A percentile compares a stretch with the other conserved stretches of the same genome.
These are phyloP conservation scores for Cricetomys ansorgei DNA, from an alignment of 2,113 vertebrate species.

Conservation along the genomic window DNA sequence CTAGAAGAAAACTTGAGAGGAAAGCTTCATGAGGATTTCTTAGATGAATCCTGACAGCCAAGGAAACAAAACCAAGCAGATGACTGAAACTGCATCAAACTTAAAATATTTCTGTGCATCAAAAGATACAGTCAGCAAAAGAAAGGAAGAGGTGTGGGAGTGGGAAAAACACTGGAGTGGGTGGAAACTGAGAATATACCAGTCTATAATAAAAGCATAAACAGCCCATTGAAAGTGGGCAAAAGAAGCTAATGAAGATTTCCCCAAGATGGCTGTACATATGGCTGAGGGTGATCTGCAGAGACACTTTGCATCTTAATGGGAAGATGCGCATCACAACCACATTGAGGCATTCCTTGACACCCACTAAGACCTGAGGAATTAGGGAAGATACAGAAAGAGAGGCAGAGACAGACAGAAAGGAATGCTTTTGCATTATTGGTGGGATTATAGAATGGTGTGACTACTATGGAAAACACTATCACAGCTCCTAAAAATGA, in stretches of 20 bases:
- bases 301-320: not conserved
- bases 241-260: not conserved
- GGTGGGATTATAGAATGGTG: not conserved
- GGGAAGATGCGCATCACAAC: not conserved
- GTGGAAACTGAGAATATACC: not conserved
- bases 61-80: not conserved
- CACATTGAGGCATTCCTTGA: not conserved
- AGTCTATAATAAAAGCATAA: not conserved
- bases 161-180: not conserved
- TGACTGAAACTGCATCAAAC: not conserved
- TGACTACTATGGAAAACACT: not conserved
- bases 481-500: not conserved
- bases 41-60: not conserved
- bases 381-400: not conserved
- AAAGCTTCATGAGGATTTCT: not conserved
- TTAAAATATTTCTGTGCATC: not conserved
- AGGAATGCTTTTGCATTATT: not conserved
- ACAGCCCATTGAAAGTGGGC: not conserved
- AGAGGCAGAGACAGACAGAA: not conserved
- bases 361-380: not conserved
- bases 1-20: not conserved
- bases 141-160: not conserved
- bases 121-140: not conserved
- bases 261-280: not conserved
- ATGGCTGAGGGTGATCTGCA: not conserved